These are phyloP conservation scores for Eurois occulta DNA, from an alignment of 2,888 invertebrate genomes.

Conservation along the genomic window DNA sequence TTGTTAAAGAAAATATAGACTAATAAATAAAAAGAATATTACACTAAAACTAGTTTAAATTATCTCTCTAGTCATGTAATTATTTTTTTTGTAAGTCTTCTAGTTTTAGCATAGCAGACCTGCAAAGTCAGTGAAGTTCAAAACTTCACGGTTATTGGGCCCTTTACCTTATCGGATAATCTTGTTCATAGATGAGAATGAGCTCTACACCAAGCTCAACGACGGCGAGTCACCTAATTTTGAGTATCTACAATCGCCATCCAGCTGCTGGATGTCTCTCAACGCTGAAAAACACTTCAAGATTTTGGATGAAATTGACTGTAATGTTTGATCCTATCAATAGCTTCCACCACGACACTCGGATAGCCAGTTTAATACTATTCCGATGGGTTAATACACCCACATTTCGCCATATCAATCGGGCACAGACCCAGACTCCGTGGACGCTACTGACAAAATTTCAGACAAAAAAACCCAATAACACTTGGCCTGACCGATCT, in stretches of 20 bases:
- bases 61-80: too few species aligned
- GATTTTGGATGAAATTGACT: conserved; percentile 74
- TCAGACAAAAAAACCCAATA: too few species aligned
- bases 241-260: background rate
- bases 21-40: too few species aligned
- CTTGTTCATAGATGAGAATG: conserved; percentile 11
- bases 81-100: too few species aligned
- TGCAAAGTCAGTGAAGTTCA: too few species aligned
- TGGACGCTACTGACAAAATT: background rate
- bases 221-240: background rate
- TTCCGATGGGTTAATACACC: background rate
- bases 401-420: background rate
- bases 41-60: too few species aligned
- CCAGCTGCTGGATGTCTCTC: conserved; percentile 75
- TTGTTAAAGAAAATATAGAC: too few species aligned
- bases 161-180: background rate
- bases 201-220: fast-evolving
- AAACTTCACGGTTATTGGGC: too few species aligned
- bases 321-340: conserved; percentile 61
- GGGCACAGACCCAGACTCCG: background rate
- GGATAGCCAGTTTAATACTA: background rate
- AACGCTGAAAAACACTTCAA: conserved; percentile 67
- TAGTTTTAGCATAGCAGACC: too few species aligned
- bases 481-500: too few species aligned
- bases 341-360: background rate